These are phyloP conservation scores for Asbolus verrucosus DNA, from an alignment of 1,140 invertebrate species.

Conservation along the genomic window DNA sequence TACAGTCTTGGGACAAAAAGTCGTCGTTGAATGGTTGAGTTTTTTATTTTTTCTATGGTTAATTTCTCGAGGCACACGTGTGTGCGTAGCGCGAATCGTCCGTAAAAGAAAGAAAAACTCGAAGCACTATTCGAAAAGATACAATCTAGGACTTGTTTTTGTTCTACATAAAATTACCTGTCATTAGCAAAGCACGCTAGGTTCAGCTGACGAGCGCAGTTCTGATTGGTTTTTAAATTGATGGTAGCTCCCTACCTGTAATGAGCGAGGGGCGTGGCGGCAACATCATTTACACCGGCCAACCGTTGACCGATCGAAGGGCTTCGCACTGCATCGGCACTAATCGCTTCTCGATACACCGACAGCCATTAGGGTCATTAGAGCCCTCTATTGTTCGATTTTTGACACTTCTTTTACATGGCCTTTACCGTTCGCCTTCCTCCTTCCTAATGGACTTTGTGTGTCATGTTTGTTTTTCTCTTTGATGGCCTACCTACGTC, in stretches of 20 bases:
- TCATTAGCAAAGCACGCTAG: constrained; percentile 61
- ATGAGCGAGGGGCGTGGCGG: constrained; percentile 62
- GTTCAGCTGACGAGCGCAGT: constrained; percentile 51
- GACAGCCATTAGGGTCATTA: constrained; percentile 60
- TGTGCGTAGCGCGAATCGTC: constrained; percentile 19
- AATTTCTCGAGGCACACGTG: constrained; percentile 24
- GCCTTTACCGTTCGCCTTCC: constrained; percentile 10
- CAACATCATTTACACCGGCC: constrained; percentile 64
- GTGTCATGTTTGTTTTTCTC: constrained; percentile 18
- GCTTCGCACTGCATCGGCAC: constrained; percentile 50
- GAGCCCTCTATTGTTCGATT: constrained; percentile 51
- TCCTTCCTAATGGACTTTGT: constrained; percentile 24
- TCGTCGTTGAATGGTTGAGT: too few relatives aligned
- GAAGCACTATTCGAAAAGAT: constrained; percentile 40
- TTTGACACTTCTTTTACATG: constrained; percentile 54
- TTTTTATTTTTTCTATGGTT: too few relatives aligned
- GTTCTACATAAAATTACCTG: constrained; percentile 60
- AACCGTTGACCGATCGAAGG: constrained; percentile 60
- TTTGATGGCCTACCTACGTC: too few relatives aligned
- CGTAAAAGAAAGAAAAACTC: constrained; percentile 29
- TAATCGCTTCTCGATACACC: constrained; percentile 63
- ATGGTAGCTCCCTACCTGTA: constrained; percentile 62
- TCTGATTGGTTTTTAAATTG: constrained; percentile 64
- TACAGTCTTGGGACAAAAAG: too few relatives aligned
- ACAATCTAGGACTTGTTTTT: constrained; percentile 58